Base-by-base conservation (phyloP, 2,797 vertebrate species). In the Eulemur coronatus region DNA sequence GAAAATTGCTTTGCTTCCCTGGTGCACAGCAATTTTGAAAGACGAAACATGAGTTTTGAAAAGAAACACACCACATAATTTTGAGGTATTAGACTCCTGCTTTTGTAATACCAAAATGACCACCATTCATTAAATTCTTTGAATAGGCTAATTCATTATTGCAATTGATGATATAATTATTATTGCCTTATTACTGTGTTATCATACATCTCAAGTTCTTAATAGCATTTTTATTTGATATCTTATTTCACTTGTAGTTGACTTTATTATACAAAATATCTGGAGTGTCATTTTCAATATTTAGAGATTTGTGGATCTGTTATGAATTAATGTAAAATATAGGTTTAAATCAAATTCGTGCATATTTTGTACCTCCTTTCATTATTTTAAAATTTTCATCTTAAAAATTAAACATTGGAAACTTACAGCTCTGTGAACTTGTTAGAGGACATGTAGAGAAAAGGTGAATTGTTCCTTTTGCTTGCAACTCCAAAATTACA, bases 1-100 rank as follows among this genome's bases (percentile, higher is more conserved):
- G 87, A 96, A 97, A 98, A 98, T 98, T 98, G 95, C 96, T 95
- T 95, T 96, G 94, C 96, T 94, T 96, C 96, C 84, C 97, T 97
- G n/a, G 93, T 75, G 72, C 89, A 96, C 84, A 69, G 95, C 84
- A 97, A 95, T 98, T 98, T 97, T 95, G 93, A 93, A 96, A 97
- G 97, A 98, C 96, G 97, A 97, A 97, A 96, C 91, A 73, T 96
- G 87, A 96, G 91, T 96, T 98, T 97, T 97, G 89, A 97, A 97
- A 98, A 97, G 97, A 98, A 97, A 97, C 93, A 97, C 89, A 72
- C 97, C 87, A 94, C 93, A 85, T 94, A 96, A 97, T 97, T 97
- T 97, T 95, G 95, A 96, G 89, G 87, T 87, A 94, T 97, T 97
- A 97, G 70, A 95, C 96, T 96, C 89, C 93, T 97, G 84, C 91